These are phyloP conservation scores for Leptopilina clavipes DNA, from an alignment of 1,140 invertebrate genomes.

Conservation along the genomic window DNA sequence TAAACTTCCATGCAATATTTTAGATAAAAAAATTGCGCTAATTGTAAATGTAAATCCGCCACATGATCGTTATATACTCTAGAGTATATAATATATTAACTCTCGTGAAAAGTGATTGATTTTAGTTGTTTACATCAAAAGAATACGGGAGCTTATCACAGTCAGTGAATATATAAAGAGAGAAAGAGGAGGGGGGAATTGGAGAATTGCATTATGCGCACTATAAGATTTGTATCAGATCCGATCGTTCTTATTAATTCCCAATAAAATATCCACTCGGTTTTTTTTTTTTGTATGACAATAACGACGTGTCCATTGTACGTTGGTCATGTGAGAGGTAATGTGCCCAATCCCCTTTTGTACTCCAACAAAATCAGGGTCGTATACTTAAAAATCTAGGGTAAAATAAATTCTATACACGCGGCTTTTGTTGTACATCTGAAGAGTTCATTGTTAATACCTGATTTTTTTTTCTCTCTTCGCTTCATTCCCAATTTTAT, in stretches of 20 bases:
- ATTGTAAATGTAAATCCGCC: too few relatives aligned
- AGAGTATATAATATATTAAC: background rate
- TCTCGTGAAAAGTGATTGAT: background rate
- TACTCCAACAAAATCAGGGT: slow-evolving; percentile 39
- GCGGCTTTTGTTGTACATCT: slow-evolving; percentile 30
- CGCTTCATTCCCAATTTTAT: background rate
- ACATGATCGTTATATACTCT: too few relatives aligned
- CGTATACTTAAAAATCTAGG: slow-evolving; percentile 21
- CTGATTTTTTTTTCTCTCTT: background rate
- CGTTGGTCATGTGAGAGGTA: slow-evolving; percentile 57
- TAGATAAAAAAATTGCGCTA: too few relatives aligned
- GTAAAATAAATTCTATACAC: slow-evolving; percentile 28
- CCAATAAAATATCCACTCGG: slow-evolving; percentile 57
- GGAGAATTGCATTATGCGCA: slow-evolving; percentile 37
- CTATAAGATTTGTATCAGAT: slow-evolving; percentile 52
- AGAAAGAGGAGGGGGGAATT: background rate
- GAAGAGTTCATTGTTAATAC: slow-evolving; percentile 29
- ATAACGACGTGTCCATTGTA: slow-evolving; percentile 55
- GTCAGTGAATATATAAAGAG: background rate
- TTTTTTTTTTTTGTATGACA: slow-evolving; percentile 48
- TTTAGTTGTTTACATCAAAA: slow-evolving; percentile 11
- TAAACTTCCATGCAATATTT: too few relatives aligned
- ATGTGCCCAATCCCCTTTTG: slow-evolving; percentile 59
- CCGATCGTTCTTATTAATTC: slow-evolving; percentile 59
- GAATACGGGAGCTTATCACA: background rate